phyloP scores from a whole-genome alignment of 2,888 invertebrate genomes.

The Aphodius granarius region DNA sequence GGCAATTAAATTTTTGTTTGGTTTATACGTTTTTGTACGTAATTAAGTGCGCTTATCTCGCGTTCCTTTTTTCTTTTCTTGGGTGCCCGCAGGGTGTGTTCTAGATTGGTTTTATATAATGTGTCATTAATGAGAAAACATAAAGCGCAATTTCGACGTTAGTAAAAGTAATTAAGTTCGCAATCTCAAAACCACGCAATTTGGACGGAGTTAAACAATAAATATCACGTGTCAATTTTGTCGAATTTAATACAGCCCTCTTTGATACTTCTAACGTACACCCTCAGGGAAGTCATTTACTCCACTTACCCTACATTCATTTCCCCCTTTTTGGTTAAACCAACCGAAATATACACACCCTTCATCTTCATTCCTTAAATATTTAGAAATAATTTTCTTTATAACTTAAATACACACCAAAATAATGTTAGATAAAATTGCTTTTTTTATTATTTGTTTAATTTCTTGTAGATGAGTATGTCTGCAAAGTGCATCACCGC shows the following conservation, averaged over 20 bases:
- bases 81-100: no score
- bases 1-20: background rate
- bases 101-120: no score
- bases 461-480: conserved; percentile 33
- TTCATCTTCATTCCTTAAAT: no score
- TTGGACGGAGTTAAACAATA: background rate
- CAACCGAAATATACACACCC: no score
- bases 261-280: background rate
- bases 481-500: conserved; percentile 31
- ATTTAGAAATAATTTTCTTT: no score
- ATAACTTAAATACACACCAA: no score
- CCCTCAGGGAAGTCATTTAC: no score
- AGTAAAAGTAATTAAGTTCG: background rate
- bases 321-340: no score
- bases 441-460: conserved; percentile 4
- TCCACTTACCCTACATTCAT: no score
- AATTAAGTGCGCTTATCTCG: background rate
- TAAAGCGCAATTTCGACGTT: background rate
- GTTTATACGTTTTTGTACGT: background rate
- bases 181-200: background rate
- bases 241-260: background rate
- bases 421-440: no score
- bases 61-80: background rate
- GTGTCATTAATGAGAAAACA: background rate
- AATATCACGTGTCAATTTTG: background rate